Conservation (phyloP, 2,113 vertebrate genomes). For the Reinhardtius hippoglossoides region DNA sequence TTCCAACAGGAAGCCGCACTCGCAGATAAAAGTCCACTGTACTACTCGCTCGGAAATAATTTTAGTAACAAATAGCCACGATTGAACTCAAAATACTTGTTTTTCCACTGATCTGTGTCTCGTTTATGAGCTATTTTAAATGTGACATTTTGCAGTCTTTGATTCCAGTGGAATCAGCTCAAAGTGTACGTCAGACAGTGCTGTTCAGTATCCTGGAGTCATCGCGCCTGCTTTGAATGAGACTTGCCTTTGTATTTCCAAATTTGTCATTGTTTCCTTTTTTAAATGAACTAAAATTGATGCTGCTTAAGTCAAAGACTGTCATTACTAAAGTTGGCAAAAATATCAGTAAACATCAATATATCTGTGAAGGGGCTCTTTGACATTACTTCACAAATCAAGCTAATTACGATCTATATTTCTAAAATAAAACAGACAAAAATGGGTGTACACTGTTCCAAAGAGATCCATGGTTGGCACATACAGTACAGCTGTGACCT, state of each 20-base stretch:
- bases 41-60: constrained; percentile 39
- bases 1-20: constrained; percentile 56
- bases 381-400: too few species aligned
- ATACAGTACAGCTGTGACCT: constrained; percentile 23
- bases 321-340: background rate
- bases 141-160: constrained; percentile 51
- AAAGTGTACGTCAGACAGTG: constrained; percentile 11
- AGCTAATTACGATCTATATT: too few species aligned
- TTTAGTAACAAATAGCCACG: constrained; percentile 61
- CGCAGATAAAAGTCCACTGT: constrained; percentile 60
- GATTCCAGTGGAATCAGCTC: constrained; percentile 20
- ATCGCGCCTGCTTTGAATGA: background rate
- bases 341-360: background rate
- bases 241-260: background rate
- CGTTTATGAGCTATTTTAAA: constrained; percentile 66
- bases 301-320: background rate
- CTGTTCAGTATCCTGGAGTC: background rate
- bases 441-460: background rate
- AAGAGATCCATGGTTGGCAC: background rate
- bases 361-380: too few species aligned
- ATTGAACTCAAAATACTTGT: constrained; percentile 63
- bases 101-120: constrained; percentile 52
- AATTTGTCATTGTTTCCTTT: background rate
- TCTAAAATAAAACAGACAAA: background rate
- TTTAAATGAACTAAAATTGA: background rate